A percentile compares a stretch with the other conserved stretches of the same genome.
phyloP scores from a whole-genome alignment of 2,797 vertebrate genomes.

The Neosilurus hyrtlii region DNA sequence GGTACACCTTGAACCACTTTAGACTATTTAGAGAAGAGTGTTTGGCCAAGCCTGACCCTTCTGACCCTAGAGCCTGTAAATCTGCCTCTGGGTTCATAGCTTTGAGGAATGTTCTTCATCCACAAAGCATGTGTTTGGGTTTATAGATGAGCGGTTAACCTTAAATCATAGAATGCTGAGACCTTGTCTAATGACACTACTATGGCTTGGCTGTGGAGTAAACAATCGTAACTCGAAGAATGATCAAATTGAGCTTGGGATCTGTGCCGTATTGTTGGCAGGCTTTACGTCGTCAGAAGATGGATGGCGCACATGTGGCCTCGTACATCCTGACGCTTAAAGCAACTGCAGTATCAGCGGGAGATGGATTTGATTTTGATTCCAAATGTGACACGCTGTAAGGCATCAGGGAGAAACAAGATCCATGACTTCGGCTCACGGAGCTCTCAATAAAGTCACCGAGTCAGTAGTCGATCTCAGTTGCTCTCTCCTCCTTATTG shows the following conservation, averaged over 20 bases:
- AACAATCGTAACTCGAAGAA: not conserved
- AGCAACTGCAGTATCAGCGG: constrained; percentile 12
- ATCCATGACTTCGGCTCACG: constrained; percentile 30
- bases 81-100: constrained; percentile 60
- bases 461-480: constrained; percentile 32
- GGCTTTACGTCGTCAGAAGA: constrained; percentile 17
- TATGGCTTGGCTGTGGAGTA: not conserved
- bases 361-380: constrained; percentile 42
- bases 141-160: not conserved
- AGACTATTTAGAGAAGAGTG: constrained; percentile 68
- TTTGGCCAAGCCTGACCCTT: constrained; percentile 71
- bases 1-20: constrained; percentile 67
- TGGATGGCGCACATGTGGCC: constrained; percentile 28
- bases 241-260: not conserved
- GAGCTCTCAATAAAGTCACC: constrained; percentile 26
- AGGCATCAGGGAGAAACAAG: constrained; percentile 27
- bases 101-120: constrained; percentile 22
- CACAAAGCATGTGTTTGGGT: not conserved
- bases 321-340: constrained; percentile 16
- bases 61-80: constrained; percentile 72
- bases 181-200: constrained; percentile 12
- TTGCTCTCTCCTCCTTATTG: not conserved
- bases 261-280: not conserved
- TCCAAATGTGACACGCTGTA: constrained; percentile 23
- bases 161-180: constrained; percentile 26